Conservation (phyloP, 2,797 vertebrate genomes). For the Poecilia velifera region DNA sequence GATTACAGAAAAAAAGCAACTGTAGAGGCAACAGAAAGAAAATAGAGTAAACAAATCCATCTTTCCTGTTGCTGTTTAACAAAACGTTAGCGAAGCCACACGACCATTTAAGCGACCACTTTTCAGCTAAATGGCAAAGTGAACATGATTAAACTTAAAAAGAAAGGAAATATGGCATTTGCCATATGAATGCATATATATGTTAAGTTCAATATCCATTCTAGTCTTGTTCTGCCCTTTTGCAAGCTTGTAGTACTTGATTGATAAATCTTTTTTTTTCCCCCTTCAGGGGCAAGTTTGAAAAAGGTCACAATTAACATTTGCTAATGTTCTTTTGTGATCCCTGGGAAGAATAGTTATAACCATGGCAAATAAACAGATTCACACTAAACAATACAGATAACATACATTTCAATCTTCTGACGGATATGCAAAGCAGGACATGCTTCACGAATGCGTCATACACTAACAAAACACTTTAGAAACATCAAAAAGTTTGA, state of each 20-base stretch:
- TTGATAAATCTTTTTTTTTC: constrained; percentile 57
- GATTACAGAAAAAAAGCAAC: no score
- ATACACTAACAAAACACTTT: constrained; percentile 5
- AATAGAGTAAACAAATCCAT: constrained; percentile 43
- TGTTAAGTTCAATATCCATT: constrained; percentile 57
- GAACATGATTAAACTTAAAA: constrained; percentile 27
- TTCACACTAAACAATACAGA: constrained; percentile 24
- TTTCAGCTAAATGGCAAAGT: constrained; percentile 47
- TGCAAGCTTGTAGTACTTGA: constrained; percentile 48
- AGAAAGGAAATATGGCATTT: constrained; percentile 44
- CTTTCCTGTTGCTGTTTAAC: constrained; percentile 36
- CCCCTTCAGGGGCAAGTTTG: constrained; percentile 37
- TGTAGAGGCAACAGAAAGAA: neutral
- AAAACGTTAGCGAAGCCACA: constrained; percentile 12
- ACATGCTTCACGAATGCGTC: constrained; percentile 6
- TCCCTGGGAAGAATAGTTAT: constrained; percentile 15
- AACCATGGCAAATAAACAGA: constrained; percentile 46
- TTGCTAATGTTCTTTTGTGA: constrained; percentile 50
- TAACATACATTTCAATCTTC: constrained; percentile 25
- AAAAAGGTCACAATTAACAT: constrained; percentile 75
- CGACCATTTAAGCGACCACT: neutral
- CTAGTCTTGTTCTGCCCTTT: constrained; percentile 52
- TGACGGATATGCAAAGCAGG: constrained; percentile 35
- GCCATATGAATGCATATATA: constrained; percentile 51
- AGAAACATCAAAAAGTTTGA: constrained; percentile 26